These are phyloP conservation scores for Oithona nana DNA, from an alignment of 2,888 invertebrate genomes.

Conservation along the genomic window DNA sequence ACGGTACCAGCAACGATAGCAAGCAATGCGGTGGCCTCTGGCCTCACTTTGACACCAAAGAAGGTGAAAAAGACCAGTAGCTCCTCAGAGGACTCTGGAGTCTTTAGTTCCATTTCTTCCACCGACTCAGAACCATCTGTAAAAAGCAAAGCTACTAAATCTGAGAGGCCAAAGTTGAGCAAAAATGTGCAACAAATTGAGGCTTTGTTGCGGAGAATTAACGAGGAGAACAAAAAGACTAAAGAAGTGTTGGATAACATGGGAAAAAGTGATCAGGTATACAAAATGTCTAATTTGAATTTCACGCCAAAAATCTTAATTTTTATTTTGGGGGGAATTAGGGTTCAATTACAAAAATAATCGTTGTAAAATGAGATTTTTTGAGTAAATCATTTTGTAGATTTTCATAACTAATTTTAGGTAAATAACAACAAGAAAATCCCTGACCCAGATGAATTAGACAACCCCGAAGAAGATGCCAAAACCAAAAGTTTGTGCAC, in stretches of 20 bases:
- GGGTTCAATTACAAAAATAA: too few species aligned
- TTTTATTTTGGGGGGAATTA: too few species aligned
- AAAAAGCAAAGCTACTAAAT: neutral
- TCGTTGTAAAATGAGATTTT: too few species aligned
- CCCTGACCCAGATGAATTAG: too few species aligned
- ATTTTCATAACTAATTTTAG: too few species aligned
- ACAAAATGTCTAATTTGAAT: neutral
- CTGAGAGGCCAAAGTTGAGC: neutral
- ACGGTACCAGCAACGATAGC: neutral
- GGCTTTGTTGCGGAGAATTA: conserved; percentile 5
- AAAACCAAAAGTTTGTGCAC: neutral
- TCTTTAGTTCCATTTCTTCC: too few species aligned
- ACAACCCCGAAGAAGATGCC: neutral
- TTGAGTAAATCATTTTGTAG: too few species aligned
- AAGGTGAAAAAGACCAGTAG: too few species aligned
- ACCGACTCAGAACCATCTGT: too few species aligned
- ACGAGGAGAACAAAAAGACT: conserved; percentile 12
- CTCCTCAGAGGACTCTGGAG: too few species aligned
- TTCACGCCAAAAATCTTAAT: neutral
- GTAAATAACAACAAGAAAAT: too few species aligned
- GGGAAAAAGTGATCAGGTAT: neutral
- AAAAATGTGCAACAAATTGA: conserved; percentile 13
- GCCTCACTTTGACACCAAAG: neutral
- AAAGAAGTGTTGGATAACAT: neutral
- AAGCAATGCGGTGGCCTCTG: neutral